A percentile compares a stretch with the other conserved stretches of the same genome.
These are phyloP conservation scores for Cydia splendana DNA, from an alignment of 1,140 invertebrate species.

Conservation along the genomic window DNA sequence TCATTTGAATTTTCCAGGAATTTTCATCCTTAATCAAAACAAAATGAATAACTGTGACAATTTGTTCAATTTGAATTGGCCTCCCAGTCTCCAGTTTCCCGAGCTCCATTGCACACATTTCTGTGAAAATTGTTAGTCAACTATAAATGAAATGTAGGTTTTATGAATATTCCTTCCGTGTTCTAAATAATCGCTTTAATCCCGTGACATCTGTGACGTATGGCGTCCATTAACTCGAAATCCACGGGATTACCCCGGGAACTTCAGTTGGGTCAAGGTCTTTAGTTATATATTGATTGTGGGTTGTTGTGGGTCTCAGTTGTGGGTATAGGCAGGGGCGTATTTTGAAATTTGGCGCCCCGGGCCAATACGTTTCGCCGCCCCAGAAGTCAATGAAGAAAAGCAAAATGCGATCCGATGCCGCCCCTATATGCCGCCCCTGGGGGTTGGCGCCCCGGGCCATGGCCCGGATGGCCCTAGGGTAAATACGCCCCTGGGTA, in stretches of 20 bases:
- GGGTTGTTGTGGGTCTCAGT: too few relatives aligned
- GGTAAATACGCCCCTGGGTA: too few relatives aligned
- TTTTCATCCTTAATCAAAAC: neutral
- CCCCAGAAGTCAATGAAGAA: too few relatives aligned
- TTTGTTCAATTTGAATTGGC: neutral
- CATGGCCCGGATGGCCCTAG: too few relatives aligned
- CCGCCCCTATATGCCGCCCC: too few relatives aligned
- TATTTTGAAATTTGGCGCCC: too few relatives aligned
- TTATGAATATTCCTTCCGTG: neutral
- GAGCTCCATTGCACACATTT: neutral
- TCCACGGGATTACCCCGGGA: neutral
- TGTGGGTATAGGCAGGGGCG: too few relatives aligned
- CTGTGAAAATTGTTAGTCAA: neutral
- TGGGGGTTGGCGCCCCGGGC: too few relatives aligned
- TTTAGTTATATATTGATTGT: neutral
- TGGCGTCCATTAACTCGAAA: neutral
- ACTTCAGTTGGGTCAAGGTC: slow-evolving; percentile 18
- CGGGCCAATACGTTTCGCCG: too few relatives aligned
- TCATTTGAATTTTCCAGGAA: too few relatives aligned
- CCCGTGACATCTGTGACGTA: neutral
- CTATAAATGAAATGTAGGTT: neutral
- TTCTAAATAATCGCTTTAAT: neutral
- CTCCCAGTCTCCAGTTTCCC: neutral
- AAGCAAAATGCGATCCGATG: too few relatives aligned
- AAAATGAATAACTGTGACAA: neutral